Conservation (phyloP, 2,797 vertebrate genomes). For the Rousettus madagascariensis region DNA sequence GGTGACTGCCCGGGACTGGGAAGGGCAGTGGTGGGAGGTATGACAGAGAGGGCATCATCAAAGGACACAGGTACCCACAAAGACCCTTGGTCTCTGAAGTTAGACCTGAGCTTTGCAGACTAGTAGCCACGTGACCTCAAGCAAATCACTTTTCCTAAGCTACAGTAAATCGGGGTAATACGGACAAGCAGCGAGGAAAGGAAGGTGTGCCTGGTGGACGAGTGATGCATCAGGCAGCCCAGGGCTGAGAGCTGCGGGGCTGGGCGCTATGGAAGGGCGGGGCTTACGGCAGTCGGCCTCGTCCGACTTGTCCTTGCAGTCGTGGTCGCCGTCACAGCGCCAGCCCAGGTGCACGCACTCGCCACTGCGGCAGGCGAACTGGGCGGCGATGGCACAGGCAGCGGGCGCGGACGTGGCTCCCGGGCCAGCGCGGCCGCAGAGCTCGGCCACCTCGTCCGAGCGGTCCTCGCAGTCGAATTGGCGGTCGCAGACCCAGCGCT, state of each 20-base stretch:
- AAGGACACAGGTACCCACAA: neutral
- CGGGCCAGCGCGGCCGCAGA: conserved; percentile 86
- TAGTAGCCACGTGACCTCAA: neutral
- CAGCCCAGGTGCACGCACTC: conserved; percentile 94
- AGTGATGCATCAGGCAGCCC: neutral
- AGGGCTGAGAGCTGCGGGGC: neutral
- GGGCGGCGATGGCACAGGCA: conserved; percentile 85
- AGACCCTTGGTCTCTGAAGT: neutral
- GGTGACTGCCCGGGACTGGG: neutral
- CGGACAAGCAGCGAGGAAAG: neutral
- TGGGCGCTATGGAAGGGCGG: neutral
- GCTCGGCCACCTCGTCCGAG: conserved; percentile 92
- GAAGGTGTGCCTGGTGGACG: neutral
- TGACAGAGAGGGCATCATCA: neutral
- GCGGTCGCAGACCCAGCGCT: conserved; percentile 96
- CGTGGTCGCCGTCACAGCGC: conserved; percentile 96
- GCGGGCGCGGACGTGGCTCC: conserved; percentile 86
- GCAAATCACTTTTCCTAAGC: neutral
- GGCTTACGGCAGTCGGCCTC: conserved; percentile 93
- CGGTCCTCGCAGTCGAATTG: conserved; percentile 95
- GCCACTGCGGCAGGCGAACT: conserved; percentile 94
- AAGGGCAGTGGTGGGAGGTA: neutral
- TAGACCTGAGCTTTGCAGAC: neutral
- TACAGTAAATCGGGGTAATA: neutral
- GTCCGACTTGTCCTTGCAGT: conserved; percentile 99